These are phyloP conservation scores for Uropsilus gracilis DNA, from an alignment of 2,113 vertebrate species.

Conservation along the genomic window DNA sequence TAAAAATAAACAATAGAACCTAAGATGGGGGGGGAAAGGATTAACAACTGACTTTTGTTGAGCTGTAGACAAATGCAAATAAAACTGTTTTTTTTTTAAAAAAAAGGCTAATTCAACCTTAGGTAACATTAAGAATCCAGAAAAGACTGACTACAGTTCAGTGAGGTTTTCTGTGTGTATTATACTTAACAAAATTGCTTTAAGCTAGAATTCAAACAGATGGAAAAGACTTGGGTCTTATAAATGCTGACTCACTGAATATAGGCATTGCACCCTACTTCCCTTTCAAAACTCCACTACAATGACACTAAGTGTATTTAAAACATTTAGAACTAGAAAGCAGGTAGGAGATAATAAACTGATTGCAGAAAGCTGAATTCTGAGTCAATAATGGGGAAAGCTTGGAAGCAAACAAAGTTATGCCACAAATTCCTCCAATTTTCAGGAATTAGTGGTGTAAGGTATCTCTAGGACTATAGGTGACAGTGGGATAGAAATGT, in stretches of 20 bases:
- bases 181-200: slow-evolving; percentile 1
- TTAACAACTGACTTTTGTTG: neutral
- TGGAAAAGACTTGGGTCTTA: neutral
- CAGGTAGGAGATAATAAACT: neutral
- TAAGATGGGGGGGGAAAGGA: neutral
- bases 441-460: neutral
- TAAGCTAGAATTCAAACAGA: neutral
- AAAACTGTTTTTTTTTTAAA: too few relatives aligned
- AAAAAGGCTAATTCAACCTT: neutral
- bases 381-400: neutral
- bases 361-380: slow-evolving; percentile 9
- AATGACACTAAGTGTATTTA: neutral
- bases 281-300: neutral
- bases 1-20: neutral
- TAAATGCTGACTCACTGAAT: neutral
- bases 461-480: neutral
- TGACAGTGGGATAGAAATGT: neutral
- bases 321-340: slow-evolving; percentile 21
- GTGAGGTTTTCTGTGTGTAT: neutral
- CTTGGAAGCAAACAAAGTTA: neutral
- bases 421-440: neutral
- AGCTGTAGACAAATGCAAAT: neutral
- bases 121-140: neutral
- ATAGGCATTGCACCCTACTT: neutral
- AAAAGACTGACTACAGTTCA: neutral